Evolutionary conservation across 2,888 invertebrate genomes (phyloP).

Genomic region (Drosophila paranaensis): DNA sequence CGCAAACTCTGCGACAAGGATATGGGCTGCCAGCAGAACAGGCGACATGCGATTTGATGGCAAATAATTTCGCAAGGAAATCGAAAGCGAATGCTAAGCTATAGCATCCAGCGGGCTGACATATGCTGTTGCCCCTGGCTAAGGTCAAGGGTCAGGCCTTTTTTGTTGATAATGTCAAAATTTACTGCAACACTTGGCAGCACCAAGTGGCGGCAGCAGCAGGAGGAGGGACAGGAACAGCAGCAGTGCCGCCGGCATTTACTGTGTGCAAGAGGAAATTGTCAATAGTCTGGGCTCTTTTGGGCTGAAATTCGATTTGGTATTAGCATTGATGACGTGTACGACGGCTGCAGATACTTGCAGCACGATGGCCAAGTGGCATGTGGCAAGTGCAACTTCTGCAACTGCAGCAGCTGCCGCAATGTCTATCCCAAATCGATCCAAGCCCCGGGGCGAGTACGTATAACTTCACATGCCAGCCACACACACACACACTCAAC

Average conservation of each 20-base stretch:
- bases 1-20: constrained; percentile 80
- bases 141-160: constrained; percentile 77
- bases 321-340: constrained; percentile 48
- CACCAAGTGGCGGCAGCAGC: constrained; percentile 34
- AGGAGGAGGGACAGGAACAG: constrained; percentile 23
- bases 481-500: constrained; percentile 1
- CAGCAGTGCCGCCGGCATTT: constrained; percentile 28
- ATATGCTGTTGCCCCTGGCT: constrained; percentile 60
- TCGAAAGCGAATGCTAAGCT: constrained; percentile 29
- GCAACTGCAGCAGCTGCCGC: constrained; percentile 70
- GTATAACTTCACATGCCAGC: constrained; percentile 59
- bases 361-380: constrained; percentile 29
- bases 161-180: constrained; percentile 61
- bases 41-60: constrained; percentile 74
- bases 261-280: constrained; percentile 10
- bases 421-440: constrained; percentile 76
- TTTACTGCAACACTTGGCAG: constrained; percentile 76
- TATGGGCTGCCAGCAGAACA: constrained; percentile 33
- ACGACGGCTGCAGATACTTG: constrained; percentile 56
- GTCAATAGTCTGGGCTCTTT: constrained; percentile 38
- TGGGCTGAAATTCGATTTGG: constrained; percentile 55
- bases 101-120: constrained; percentile 41
- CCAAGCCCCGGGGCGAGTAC: constrained; percentile 59
- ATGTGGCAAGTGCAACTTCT: constrained; percentile 31
- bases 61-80: constrained; percentile 66